Conservation (phyloP, 2,797 vertebrate species). For the Chrysocyon brachyurus region DNA sequence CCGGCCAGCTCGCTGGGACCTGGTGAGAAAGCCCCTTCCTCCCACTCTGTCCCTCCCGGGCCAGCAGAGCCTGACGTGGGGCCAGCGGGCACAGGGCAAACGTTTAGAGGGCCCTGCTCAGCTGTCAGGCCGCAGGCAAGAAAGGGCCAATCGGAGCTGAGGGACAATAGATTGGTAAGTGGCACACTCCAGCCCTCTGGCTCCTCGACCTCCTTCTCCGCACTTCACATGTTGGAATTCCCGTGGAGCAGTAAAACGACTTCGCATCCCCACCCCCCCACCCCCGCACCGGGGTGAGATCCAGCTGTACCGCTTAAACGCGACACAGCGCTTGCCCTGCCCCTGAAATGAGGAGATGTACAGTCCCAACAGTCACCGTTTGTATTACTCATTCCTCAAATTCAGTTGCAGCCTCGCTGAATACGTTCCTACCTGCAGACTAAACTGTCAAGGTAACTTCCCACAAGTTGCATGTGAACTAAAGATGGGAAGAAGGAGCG, state of each 20-base stretch:
- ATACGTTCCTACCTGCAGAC: neutral
- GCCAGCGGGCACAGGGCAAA: neutral
- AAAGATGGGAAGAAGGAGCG: neutral
- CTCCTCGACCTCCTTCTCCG: accelerated
- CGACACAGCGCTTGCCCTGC: accelerated
- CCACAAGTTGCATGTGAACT: neutral
- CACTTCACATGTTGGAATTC: neutral
- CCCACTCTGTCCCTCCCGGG: neutral
- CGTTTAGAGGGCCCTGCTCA: accelerated
- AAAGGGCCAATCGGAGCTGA: neutral
- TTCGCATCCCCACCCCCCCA: accelerated
- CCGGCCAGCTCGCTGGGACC: neutral
- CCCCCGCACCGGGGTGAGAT: too few relatives aligned
- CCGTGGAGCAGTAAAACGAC: accelerated
- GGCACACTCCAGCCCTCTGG: neutral
- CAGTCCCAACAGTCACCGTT: accelerated
- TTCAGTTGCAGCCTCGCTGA: too few relatives aligned
- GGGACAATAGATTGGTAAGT: accelerated
- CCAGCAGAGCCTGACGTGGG: accelerated
- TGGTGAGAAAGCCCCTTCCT: neutral
- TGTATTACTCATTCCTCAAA: neutral
- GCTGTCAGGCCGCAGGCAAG: accelerated
- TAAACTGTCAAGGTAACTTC: neutral
- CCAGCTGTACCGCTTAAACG: neutral
- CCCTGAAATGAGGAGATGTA: accelerated